These are phyloP conservation scores for Ictalurus furcatus DNA, from an alignment of 2,113 vertebrate species.

Conservation along the genomic window DNA sequence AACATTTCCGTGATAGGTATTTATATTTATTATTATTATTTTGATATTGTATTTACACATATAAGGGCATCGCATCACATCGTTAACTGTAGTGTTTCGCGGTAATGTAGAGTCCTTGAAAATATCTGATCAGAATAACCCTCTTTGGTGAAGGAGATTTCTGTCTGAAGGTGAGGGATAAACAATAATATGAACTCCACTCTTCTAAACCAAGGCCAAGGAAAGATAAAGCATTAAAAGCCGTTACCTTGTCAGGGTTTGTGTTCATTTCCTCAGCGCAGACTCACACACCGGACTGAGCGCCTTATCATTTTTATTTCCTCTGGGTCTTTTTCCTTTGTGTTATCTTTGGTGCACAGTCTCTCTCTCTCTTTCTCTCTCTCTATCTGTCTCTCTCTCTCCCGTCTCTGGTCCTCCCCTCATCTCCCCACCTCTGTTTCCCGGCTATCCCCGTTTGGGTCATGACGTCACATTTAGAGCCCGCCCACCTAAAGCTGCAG, in stretches of 20 bases:
- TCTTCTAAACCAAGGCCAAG: conserved; percentile 54
- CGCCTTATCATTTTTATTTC: conserved; percentile 37
- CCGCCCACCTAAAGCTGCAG: conserved; percentile 64
- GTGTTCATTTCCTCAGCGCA: conserved; percentile 66
- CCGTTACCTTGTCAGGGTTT: conserved; percentile 69
- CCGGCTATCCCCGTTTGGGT: conserved; percentile 49
- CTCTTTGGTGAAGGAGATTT: not conserved
- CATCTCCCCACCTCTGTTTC: conserved; percentile 45
- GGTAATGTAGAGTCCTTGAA: not conserved
- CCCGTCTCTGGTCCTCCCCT: conserved; percentile 62
- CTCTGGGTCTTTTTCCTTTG: conserved; percentile 55
- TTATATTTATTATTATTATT: conserved; percentile 27
- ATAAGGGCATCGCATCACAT: not conserved
- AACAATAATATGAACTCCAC: conserved; percentile 38
- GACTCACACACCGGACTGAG: not conserved
- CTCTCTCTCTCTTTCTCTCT: conserved; percentile 60
- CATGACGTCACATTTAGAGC: conserved; percentile 69
- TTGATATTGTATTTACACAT: not conserved
- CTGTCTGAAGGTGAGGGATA: conserved; percentile 44
- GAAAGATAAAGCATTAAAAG: conserved; percentile 58
- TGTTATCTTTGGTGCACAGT: conserved; percentile 61
- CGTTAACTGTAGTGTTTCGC: not conserved
- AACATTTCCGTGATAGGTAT: not conserved
- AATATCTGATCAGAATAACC: not conserved
- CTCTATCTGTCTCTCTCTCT: conserved; percentile 45